Evolutionary conservation across 2,797 vertebrate species (phyloP).

Genomic region (Chloroceryle inda): DNA sequence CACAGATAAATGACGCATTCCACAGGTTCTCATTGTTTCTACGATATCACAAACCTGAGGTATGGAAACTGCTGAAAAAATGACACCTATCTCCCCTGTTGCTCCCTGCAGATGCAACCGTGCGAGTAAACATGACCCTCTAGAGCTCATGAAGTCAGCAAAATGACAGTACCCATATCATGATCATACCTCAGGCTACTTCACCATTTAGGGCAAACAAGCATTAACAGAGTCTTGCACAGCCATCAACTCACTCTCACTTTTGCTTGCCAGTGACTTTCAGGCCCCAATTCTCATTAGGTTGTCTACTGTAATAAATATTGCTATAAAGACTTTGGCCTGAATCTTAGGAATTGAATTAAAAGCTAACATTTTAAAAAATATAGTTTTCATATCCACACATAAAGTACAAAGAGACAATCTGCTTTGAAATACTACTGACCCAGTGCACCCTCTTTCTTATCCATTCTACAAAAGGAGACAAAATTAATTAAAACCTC

Average conservation of each 20-base stretch:
- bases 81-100: not conserved
- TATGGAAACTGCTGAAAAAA: not conserved
- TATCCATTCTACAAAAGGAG: not conserved
- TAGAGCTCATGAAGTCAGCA: not conserved
- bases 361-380: not conserved
- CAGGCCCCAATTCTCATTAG: not conserved
- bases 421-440: not conserved
- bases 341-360: not conserved
- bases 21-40: not conserved
- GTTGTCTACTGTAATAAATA: not conserved
- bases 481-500: slow-evolving; percentile 18
- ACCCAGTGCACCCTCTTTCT: not conserved
- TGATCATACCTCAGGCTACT: not conserved
- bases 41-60: not conserved
- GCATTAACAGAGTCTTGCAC: not conserved
- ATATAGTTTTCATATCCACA: not conserved
- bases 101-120: not conserved
- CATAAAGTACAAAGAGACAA: not conserved
- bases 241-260: not conserved
- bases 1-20: not conserved
- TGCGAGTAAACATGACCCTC: rapidly evolving
- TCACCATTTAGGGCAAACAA: not conserved
- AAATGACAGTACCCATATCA: not conserved
- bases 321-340: not conserved
- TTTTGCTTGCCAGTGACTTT: not conserved